Percentiles rank a stretch among this genome's conserved stretches.
Evolutionary conservation across 1,140 invertebrate species (phyloP).

Genomic region (Trichonephila clavipes): DNA sequence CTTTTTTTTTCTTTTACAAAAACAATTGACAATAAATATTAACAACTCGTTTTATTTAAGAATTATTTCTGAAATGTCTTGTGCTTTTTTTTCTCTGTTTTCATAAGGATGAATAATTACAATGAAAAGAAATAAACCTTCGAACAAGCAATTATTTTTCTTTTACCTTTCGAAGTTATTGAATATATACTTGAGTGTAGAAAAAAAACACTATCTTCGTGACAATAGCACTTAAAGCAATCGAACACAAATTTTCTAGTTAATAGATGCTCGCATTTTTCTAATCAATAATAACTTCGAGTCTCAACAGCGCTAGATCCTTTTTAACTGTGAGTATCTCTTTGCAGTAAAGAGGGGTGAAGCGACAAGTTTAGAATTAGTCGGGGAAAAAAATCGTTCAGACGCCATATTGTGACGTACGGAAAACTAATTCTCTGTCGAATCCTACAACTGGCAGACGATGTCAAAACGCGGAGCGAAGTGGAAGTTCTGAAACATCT

Average conservation of each 20-base stretch:
- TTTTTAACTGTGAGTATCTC: not conserved
- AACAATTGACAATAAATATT: too few relatives aligned
- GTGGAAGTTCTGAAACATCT: not conserved
- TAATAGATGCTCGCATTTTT: not conserved
- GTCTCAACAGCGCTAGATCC: not conserved
- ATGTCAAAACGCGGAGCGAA: not conserved
- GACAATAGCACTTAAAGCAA: not conserved
- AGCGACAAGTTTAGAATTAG: slow-evolving; percentile 22
- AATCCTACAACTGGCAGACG: not conserved
- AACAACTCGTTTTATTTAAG: too few relatives aligned
- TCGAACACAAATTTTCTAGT: not conserved
- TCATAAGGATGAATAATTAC: too few relatives aligned
- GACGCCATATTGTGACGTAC: slow-evolving; percentile 20
- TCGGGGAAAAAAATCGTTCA: not conserved
- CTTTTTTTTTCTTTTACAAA: too few relatives aligned
- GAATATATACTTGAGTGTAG: too few relatives aligned
- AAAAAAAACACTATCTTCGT: not conserved
- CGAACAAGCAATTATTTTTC: too few relatives aligned
- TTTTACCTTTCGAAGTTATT: too few relatives aligned
- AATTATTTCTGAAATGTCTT: too few relatives aligned
- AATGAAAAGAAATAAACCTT: too few relatives aligned
- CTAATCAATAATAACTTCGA: not conserved
- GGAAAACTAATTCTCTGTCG: not conserved
- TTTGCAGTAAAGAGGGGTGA: not conserved
- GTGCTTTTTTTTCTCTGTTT: too few relatives aligned